These are phyloP conservation scores for Euspilapteryx auroguttella DNA, from an alignment of 2,888 invertebrate genomes.

Conservation along the genomic window DNA sequence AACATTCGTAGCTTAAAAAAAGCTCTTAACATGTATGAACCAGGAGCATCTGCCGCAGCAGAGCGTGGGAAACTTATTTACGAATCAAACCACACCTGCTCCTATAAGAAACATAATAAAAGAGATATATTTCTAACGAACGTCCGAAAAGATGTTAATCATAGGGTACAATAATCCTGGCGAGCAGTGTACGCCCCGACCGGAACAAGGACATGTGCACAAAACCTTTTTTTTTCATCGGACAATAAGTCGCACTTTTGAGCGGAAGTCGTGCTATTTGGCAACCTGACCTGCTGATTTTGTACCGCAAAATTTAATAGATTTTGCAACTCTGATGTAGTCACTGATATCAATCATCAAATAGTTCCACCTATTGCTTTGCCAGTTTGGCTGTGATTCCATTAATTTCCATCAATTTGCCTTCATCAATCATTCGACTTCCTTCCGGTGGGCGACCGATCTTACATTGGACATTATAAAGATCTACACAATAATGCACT, in stretches of 20 bases:
- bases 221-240: constrained; percentile 32
- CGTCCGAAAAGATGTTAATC: constrained; percentile 27
- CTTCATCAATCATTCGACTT: too few relatives aligned
- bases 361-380: too few relatives aligned
- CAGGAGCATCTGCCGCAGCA: too few relatives aligned
- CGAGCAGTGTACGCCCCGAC: background rate
- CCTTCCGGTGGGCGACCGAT: too few relatives aligned
- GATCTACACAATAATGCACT: too few relatives aligned
- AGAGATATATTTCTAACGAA: background rate
- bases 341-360: too few relatives aligned
- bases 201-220: constrained; percentile 32
- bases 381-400: background rate
- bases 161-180: constrained; percentile 9
- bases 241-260: constrained; percentile 53
- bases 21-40: too few relatives aligned
- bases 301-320: constrained; percentile 31
- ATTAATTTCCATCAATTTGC: background rate
- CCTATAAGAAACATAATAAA: background rate
- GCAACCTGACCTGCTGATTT: constrained; percentile 40
- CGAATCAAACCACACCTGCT: constrained; percentile 1
- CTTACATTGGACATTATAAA: background rate
- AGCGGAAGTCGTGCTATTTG: constrained; percentile 48
- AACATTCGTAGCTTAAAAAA: too few relatives aligned
- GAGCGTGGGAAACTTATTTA: too few relatives aligned
- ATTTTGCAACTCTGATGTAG: constrained; percentile 25